Evolutionary conservation across 2,888 invertebrate genomes (phyloP).

Genomic region (Anodontia alba): DNA sequence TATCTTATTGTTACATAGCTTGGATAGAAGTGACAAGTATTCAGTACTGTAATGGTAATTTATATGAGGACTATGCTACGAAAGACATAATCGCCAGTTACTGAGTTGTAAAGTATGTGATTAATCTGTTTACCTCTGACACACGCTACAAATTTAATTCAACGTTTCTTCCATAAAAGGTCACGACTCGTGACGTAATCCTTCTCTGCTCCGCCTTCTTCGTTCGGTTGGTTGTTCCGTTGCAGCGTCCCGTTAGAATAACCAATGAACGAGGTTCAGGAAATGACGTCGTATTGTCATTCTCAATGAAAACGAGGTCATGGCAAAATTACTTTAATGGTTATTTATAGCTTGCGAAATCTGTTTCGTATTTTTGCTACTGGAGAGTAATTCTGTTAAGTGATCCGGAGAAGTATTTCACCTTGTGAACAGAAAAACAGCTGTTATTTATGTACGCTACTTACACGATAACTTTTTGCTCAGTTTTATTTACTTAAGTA

Average conservation of each 20-base stretch:
- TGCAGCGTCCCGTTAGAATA: not conserved
- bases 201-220: not conserved
- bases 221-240: not conserved
- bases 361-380: not conserved
- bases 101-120: constrained; percentile 53
- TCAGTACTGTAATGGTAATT: not conserved
- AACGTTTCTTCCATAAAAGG: constrained; percentile 61
- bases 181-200: constrained; percentile 47
- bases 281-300: not conserved
- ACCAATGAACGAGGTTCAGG: not conserved
- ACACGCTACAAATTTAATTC: constrained; percentile 55
- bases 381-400: not conserved
- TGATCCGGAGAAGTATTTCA: not conserved
- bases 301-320: not conserved
- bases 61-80: not conserved
- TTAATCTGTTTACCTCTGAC: constrained; percentile 43
- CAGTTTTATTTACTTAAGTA: not conserved
- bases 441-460: not conserved
- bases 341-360: not conserved
- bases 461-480: not conserved
- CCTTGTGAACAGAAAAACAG: not conserved
- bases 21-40: not conserved
- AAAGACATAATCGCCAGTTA: not conserved
- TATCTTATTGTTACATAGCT: constrained; percentile 2
- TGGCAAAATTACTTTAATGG: not conserved